Base-by-base conservation (phyloP, 2,113 vertebrate genomes). In the Nanorana parkeri region DNA sequence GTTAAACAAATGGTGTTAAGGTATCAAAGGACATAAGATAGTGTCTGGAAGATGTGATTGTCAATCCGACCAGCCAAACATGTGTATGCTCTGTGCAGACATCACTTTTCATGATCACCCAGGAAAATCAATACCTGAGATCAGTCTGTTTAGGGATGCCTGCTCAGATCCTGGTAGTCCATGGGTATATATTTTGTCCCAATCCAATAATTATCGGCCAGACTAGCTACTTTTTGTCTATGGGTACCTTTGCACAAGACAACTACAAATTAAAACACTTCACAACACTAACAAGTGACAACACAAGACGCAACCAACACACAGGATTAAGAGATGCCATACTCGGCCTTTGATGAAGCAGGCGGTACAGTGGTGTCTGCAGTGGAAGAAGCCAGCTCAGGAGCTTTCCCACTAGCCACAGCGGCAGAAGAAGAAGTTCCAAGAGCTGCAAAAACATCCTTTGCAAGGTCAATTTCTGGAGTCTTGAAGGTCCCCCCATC, bases 361-460 rank as follows among this genome's bases (percentile, higher is more conserved):
- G 94, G 89, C 17, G 91, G 87, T 74, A 89, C 90, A 85, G 93
- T 90, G 86, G 92, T 89, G 90, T 94, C 95, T 88, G 93, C 93
- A 91, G 93, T 85, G 78, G 94, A 84, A 87, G 92, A 63, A 84
- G 87, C 91, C 78, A 88, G 87, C 91, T 90, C 93, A 55, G 64
- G 74, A 86, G 90, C 90, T 87, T 93, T 91, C 91, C 96, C 96
- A 75, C 91, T 87, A 86, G 91, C 86, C 88, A 85, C 90, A 84
- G 88, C 20, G 89, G 92, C 86, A 26, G 93, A 88, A 91, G 92
- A 77, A 78, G 93, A 68, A 87, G 92, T 91, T 87, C 94, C 93
- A 92, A 96, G 93, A 92, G 94, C 94, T 89, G 95, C 94, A 95
- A 96, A 96, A 89, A 96, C 94, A 94, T 98, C 96, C 95, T 96